Base-by-base conservation (phyloP, 2,113 vertebrate genomes). In the Bubo blakistoni region DNA sequence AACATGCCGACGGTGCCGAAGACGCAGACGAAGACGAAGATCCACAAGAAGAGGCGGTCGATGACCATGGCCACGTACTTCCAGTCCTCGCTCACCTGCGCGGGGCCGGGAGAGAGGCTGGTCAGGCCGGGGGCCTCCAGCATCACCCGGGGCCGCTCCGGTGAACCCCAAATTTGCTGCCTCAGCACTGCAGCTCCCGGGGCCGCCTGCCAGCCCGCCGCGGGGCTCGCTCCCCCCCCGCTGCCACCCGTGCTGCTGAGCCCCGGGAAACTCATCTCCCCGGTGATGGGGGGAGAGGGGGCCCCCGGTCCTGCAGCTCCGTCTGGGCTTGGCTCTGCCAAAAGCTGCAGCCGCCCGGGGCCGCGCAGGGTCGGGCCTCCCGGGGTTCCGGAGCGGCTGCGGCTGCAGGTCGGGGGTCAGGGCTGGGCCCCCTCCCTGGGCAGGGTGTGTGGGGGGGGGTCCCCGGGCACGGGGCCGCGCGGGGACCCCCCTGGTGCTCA, bases 11-110 rank as follows among this genome's bases (percentile, higher is more conserved):
- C 26, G 2, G 99, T 99, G 95, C 99, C 99, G 0, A 98, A 99
- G 88, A 99, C 99, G 5, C 99, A 99, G 89, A 99, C 99, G 7
- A 99, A 99, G 86, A 99, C 97, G 16, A 99, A 99, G 97, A 99
- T 98, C 99, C 99, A 99, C 42, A 99, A 96, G 98, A 99, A 99
- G 62, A 99, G 99, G 63, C 99, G 99, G 95, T 99, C 99, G 13
- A 99, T 99, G 97, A 99, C 99, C 99, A 99, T 99, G 97, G 99
- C 99, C 20, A 99, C 99, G 1, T 99, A 99, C 94, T 99, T 99
- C 99, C 99, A 99, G 98, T 99, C 99, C 96, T 99, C 99, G 29
- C 99, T 99, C 96, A 99, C 99, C 99, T 99, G 98, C 12, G 18
- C 9, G 30, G 90, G 55, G 81, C 81, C 83, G 0, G 38, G 59